Evolutionary conservation across 2,797 vertebrate species (phyloP).

Genomic region (Sebastes paucispinis): DNA sequence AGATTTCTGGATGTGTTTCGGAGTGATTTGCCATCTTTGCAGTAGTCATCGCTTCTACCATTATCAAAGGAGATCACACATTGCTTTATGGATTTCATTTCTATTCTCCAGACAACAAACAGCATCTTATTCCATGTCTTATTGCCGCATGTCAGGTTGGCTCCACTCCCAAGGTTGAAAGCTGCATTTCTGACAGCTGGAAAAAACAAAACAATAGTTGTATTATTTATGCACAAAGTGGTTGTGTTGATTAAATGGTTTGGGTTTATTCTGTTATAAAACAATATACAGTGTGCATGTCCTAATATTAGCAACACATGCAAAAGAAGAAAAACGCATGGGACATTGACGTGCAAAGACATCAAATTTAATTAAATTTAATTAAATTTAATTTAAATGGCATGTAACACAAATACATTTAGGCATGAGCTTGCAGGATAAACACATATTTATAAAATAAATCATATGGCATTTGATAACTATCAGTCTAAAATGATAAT

Average conservation of each 20-base stretch:
- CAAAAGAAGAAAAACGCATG: background rate
- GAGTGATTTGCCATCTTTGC: slow-evolving; percentile 63
- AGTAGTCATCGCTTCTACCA: background rate
- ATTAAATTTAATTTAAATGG: background rate
- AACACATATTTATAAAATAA: background rate
- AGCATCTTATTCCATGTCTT: slow-evolving; percentile 46
- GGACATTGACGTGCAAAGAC: background rate
- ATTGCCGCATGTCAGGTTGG: slow-evolving; percentile 57
- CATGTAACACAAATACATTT: background rate
- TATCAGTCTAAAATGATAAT: background rate
- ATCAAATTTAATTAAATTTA: no score
- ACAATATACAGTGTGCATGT: background rate
- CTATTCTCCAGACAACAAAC: slow-evolving; percentile 68
- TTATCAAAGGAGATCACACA: slow-evolving; percentile 29
- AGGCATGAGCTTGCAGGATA: background rate
- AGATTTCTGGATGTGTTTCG: slow-evolving; percentile 18
- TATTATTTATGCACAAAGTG: background rate
- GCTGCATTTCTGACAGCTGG: slow-evolving; percentile 40
- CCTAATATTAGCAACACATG: background rate
- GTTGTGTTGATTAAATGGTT: background rate
- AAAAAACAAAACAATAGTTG: background rate
- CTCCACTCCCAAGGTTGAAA: slow-evolving; percentile 40
- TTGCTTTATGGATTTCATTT: accelerated
- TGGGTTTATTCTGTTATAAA: background rate
- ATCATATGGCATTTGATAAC: background rate